Conservation (phyloP, 2,888 invertebrate species). For the Eudasyphora cyanicolor region DNA sequence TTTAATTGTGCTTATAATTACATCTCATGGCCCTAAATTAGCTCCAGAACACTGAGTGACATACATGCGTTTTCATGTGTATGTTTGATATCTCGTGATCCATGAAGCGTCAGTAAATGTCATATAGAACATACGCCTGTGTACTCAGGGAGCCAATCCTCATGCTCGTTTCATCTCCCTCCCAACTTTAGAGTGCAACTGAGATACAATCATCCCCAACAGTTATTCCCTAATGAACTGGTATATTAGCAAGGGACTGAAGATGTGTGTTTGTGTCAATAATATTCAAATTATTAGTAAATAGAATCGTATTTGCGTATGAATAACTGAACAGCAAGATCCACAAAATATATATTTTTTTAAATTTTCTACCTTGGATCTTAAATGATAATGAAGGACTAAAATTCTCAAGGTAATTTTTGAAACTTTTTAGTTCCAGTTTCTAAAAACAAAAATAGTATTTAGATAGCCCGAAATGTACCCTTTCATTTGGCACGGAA, state of each 20-base stretch:
- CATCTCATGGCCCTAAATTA: constrained; percentile 61
- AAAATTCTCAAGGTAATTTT: too few species aligned
- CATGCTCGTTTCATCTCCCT: not conserved
- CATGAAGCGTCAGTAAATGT: constrained; percentile 59
- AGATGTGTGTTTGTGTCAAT: too few species aligned
- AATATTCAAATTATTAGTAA: too few species aligned
- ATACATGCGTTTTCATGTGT: too few species aligned
- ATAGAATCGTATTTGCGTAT: too few species aligned
- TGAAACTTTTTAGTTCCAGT: too few species aligned
- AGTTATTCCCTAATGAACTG: not conserved
- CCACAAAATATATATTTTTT: too few species aligned
- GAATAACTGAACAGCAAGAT: too few species aligned
- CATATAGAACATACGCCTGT: constrained; percentile 49
- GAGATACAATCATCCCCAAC: not conserved
- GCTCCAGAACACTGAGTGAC: constrained; percentile 55
- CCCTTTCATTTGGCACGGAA: too few species aligned
- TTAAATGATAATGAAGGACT: too few species aligned
- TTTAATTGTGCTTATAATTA: constrained; percentile 64
- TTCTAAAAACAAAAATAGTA: too few species aligned
- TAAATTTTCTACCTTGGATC: not conserved
- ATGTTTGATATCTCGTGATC: constrained; percentile 53
- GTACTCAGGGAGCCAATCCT: constrained; percentile 5
- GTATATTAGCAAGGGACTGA: not conserved
- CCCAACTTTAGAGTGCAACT: not conserved
- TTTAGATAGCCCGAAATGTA: too few species aligned